phyloP scores from a whole-genome alignment of 2,888 invertebrate species.

The Liposcelis brunnea region DNA sequence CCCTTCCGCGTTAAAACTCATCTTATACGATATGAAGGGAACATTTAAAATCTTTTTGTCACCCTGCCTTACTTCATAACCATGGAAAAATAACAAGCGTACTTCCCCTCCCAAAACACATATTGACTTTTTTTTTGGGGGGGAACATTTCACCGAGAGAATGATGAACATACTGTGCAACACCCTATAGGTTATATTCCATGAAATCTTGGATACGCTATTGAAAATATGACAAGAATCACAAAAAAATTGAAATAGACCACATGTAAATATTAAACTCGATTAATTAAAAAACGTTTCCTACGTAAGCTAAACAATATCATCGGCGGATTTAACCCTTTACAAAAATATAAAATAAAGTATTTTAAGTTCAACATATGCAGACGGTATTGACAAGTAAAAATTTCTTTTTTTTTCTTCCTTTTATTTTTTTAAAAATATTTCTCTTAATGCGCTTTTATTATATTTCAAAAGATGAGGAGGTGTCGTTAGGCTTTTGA shows the following conservation, averaged over 20 bases:
- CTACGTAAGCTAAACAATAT: constrained; percentile 4
- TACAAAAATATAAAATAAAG: constrained; percentile 7
- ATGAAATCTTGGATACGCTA: constrained; percentile 1
- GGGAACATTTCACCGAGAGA: too few relatives aligned
- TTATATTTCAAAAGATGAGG: too few relatives aligned
- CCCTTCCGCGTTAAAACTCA: too few relatives aligned
- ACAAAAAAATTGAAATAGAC: constrained; percentile 8
- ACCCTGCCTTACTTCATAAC: too few relatives aligned
- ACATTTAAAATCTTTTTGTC: too few relatives aligned
- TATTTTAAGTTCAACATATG: constrained; percentile 9
- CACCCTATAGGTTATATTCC: too few relatives aligned
- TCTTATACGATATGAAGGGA: too few relatives aligned
- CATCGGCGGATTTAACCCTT: constrained; percentile 1
- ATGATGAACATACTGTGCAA: too few relatives aligned
- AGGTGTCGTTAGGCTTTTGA: too few relatives aligned
- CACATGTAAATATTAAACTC: constrained; percentile 2
- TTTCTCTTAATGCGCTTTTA: neutral
- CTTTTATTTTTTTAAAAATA: constrained; percentile 2
- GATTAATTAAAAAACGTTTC: neutral
- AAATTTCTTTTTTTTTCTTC: constrained; percentile 7
- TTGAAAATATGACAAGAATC: constrained; percentile 5
- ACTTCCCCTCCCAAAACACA: too few relatives aligned
- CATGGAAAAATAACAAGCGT: too few relatives aligned
- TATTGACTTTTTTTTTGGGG: too few relatives aligned
- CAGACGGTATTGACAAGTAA: constrained; percentile 9